A percentile compares a stretch with the other conserved stretches of the same genome.
Evolutionary conservation across 2,797 vertebrate genomes (phyloP).

Genomic region (Cirrhinus mrigala): DNA sequence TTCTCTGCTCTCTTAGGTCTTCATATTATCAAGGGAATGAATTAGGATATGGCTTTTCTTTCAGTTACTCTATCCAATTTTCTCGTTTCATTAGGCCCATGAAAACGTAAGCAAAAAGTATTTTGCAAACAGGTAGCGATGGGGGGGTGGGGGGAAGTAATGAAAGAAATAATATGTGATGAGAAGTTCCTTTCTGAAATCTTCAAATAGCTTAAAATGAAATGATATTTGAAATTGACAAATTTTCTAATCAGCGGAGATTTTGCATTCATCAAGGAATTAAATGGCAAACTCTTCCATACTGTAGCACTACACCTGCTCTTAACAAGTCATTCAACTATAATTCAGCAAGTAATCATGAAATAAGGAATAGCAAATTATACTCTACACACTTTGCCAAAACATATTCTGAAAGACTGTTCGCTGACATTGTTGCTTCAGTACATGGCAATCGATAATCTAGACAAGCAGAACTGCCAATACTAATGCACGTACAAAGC

Average conservation of each 20-base stretch:
- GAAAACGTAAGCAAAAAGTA: conserved; percentile 65
- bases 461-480: background rate
- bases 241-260: background rate
- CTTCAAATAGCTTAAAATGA: conserved; percentile 12
- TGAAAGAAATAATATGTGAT: conserved; percentile 17
- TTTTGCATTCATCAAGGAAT: background rate
- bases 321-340: background rate
- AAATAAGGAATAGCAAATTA: background rate
- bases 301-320: no score
- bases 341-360: background rate
- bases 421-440: background rate
- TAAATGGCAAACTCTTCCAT: background rate
- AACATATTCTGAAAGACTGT: background rate
- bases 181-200: background rate
- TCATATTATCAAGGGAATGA: conserved; percentile 68
- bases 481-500: background rate
- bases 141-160: background rate
- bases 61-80: conserved; percentile 68
- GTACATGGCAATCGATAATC: background rate
- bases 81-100: conserved; percentile 66
- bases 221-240: background rate
- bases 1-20: conserved; percentile 68
- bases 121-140: conserved; percentile 54
- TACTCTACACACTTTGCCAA: background rate
- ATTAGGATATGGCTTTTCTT: conserved; percentile 67